Conservation (phyloP, 2,888 invertebrate genomes). For the Amorpha juglandis region DNA sequence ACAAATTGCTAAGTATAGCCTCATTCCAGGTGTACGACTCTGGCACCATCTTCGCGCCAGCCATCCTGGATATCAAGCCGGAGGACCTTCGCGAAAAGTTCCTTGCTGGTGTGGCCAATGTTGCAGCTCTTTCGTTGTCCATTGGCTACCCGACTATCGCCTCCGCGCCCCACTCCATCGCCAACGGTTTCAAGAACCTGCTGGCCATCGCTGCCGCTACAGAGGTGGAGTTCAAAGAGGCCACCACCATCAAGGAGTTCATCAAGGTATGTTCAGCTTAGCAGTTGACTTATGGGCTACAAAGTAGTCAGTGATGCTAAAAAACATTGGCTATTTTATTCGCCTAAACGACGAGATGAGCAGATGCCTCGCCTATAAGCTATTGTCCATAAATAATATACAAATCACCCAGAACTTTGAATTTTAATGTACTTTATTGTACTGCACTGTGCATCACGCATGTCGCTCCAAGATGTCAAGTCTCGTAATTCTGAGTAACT, state of each 20-base stretch:
- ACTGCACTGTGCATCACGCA: no score
- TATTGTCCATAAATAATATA: no score
- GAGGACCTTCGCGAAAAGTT: constrained; percentile 97
- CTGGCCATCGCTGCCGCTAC: constrained; percentile 98
- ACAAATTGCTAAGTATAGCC: not conserved
- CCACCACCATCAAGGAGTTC: constrained; percentile 95
- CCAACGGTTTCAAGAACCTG: constrained; percentile 99
- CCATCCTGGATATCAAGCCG: constrained; percentile 98
- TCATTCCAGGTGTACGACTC: constrained; percentile 93
- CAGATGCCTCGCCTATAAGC: no score
- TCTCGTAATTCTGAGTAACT: no score
- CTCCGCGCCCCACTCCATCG: constrained; percentile 98
- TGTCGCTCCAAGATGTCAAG: no score
- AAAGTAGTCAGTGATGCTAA: no score
- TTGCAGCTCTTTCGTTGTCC: constrained; percentile 96
- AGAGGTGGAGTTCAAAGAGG: constrained; percentile 97
- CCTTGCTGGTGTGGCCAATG: constrained; percentile 96
- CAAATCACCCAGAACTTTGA: no score
- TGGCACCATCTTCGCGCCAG: constrained; percentile 98
- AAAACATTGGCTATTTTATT: no score
- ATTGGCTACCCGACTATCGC: constrained; percentile 98
- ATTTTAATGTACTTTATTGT: no score
- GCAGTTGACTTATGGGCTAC: no score
- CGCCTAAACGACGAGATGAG: no score
- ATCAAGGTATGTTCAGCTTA: constrained; percentile 86